A percentile compares a stretch with the other conserved stretches of the same genome.
Conservation (phyloP, 2,888 invertebrate genomes). For the Galerucella nymphaeae region DNA sequence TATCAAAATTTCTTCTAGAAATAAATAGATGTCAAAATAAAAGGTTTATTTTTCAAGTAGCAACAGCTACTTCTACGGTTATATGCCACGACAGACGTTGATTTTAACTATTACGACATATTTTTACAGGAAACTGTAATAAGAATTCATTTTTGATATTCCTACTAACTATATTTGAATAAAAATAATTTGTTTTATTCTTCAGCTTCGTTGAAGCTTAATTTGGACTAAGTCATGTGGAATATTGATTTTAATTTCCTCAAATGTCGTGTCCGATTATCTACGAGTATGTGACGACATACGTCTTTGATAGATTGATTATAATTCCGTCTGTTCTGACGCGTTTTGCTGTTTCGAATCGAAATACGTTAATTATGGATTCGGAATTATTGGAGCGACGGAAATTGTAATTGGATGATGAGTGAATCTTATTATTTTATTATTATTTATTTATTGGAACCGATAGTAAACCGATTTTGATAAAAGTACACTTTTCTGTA, state of each 20-base stretch:
- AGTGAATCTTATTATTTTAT: constrained; percentile 16
- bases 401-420: constrained; percentile 5
- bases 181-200: constrained; percentile 33
- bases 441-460: not conserved
- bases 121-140: too few relatives aligned
- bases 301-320: constrained; percentile 20
- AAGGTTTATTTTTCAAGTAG: too few relatives aligned
- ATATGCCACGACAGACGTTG: too few relatives aligned
- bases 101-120: too few relatives aligned
- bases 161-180: not conserved
- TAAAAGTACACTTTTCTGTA: too few relatives aligned
- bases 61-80: too few relatives aligned
- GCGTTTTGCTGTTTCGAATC: not conserved
- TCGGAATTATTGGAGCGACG: not conserved
- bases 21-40: too few relatives aligned
- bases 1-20: too few relatives aligned
- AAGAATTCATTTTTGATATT: too few relatives aligned
- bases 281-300: constrained; percentile 9
- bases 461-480: not conserved
- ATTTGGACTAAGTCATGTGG: constrained; percentile 39
- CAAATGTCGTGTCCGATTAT: constrained; percentile 14
- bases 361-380: constrained; percentile 10
- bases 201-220: constrained; percentile 37
- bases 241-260: constrained; percentile 43
- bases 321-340: constrained; percentile 6